Conservation (phyloP, 2,113 vertebrate genomes). For the Dinomys branickii region DNA sequence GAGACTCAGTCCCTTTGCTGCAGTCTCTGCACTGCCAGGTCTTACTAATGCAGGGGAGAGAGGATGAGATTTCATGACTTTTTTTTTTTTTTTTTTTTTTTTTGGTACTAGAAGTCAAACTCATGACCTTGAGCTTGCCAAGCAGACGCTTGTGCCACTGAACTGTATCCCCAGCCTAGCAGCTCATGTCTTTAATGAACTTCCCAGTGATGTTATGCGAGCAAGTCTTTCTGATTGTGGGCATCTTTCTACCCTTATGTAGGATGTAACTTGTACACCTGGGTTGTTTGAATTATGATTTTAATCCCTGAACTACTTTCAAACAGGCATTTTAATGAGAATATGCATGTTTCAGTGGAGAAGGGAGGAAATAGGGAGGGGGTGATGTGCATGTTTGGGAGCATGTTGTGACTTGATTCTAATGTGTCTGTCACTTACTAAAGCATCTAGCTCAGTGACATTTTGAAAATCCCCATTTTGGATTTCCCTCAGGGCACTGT, state of each 20-base stretch:
- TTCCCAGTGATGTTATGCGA: not conserved
- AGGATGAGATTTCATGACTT: not conserved
- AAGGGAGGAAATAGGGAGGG: not conserved
- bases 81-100: not conserved
- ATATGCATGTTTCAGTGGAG: not conserved
- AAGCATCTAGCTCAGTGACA: not conserved
- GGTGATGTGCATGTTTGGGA: conserved; percentile 39
- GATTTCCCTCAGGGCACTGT: not conserved
- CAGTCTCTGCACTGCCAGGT: not conserved
- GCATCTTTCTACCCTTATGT: not conserved
- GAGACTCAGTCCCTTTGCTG: not conserved
- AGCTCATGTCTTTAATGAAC: not conserved
- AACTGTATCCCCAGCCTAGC: too few species aligned
- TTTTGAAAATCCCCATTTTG: not conserved
- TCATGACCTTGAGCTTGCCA: too few species aligned
- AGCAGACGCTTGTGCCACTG: too few species aligned
- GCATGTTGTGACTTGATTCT: conserved; percentile 49
- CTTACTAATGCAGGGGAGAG: not conserved
- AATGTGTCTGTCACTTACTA: not conserved
- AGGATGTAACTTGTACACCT: not conserved
- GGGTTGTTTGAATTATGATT: not conserved
- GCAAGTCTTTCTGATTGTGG: not conserved
- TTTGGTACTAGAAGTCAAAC: too few species aligned
- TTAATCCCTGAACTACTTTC: not conserved
- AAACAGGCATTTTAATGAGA: conserved; percentile 45